A percentile compares a stretch with the other conserved stretches of the same genome.
Evolutionary conservation across 2,888 invertebrate species (phyloP).

Genomic region (Beris morrisii): DNA sequence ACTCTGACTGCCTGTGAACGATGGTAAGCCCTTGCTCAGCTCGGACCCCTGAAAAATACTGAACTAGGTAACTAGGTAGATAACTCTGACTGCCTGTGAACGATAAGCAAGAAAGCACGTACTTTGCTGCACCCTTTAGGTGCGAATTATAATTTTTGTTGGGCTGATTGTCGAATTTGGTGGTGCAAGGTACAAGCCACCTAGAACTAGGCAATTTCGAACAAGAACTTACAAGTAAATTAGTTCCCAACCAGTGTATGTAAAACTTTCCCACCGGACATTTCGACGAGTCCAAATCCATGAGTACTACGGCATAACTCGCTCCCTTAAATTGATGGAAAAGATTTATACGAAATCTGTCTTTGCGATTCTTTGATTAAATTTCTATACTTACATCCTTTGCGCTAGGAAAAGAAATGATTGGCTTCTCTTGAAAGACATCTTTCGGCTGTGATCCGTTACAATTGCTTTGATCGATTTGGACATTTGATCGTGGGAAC

Average conservation of each 20-base stretch:
- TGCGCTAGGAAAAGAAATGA: conserved; percentile 6
- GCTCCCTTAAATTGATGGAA: conserved; percentile 8
- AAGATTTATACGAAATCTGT: background rate
- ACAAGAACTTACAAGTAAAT: conserved; percentile 8
- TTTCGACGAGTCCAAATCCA: conserved; percentile 5
- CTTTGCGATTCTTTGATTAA: background rate
- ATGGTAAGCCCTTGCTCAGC: conserved; percentile 6
- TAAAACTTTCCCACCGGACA: conserved; percentile 7
- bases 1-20: conserved; percentile 8
- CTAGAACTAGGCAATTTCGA: too few species aligned
- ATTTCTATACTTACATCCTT: conserved; percentile 10
- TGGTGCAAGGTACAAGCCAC: too few species aligned
- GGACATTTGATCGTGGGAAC: background rate
- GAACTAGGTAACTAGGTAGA: too few species aligned
- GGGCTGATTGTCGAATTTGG: too few species aligned
- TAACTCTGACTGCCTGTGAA: too few species aligned
- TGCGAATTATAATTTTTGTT: too few species aligned
- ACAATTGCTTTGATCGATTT: background rate
- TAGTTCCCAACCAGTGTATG: conserved; percentile 17
- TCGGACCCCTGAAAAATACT: conserved; percentile 3
- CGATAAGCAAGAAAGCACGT: too few species aligned
- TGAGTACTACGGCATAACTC: conserved; percentile 1
- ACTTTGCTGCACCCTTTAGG: too few species aligned
- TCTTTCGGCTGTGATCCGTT: background rate
- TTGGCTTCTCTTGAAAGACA: conserved; percentile 3